A percentile compares a stretch with the other conserved stretches of the same genome.
These are phyloP conservation scores for Zaprionus vittiger DNA, from an alignment of 1,140 invertebrate species.

Conservation along the genomic window DNA sequence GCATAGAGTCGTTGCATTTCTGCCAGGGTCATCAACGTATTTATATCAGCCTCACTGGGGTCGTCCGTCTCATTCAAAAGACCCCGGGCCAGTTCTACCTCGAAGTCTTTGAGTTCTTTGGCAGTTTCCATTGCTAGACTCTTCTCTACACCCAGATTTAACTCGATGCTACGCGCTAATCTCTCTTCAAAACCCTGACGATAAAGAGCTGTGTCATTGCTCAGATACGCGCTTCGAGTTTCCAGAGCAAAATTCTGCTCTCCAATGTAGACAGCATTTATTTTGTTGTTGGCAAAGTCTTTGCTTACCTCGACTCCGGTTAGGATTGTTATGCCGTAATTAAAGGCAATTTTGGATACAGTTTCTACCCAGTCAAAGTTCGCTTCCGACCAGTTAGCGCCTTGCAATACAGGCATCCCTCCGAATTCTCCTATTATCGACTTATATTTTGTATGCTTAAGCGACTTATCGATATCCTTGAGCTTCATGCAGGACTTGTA, in stretches of 20 bases:
- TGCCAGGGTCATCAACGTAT: neutral
- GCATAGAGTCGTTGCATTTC: neutral
- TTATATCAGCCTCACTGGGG: neutral
- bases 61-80: neutral
- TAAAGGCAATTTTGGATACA: slow-evolving; percentile 14
- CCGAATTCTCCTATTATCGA: neutral
- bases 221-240: neutral
- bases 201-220: neutral
- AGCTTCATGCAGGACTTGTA: slow-evolving; percentile 49
- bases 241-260: neutral
- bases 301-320: slow-evolving; percentile 48
- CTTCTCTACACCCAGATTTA: neutral
- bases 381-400: slow-evolving; percentile 31
- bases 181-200: neutral
- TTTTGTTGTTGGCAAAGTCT: slow-evolving; percentile 58
- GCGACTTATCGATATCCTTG: slow-evolving; percentile 7
- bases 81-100: neutral
- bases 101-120: neutral
- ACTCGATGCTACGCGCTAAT: neutral
- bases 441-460: slow-evolving; percentile 9
- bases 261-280: slow-evolving; percentile 33
- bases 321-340: slow-evolving; percentile 45
- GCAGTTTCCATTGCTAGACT: neutral
- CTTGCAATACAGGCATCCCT: slow-evolving; percentile 14
- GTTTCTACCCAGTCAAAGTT: slow-evolving; percentile 58